A percentile compares a stretch with the other conserved stretches of the same genome.
phyloP scores from a whole-genome alignment of 2,113 vertebrate species.

The Rhizomys pruinosus region DNA sequence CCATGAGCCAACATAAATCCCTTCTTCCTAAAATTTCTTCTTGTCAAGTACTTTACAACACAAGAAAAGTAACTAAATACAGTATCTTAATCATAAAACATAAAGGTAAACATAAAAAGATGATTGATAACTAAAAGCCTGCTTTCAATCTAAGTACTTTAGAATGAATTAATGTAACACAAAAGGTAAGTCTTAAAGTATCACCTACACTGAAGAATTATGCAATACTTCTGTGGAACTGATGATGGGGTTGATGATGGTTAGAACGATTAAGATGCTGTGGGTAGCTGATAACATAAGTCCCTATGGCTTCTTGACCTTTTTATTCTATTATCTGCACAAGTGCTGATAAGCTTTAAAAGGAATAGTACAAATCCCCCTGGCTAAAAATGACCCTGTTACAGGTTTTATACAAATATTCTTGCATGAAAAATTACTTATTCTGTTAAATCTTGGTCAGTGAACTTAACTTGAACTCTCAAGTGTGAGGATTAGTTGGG shows the following conservation, averaged over 20 bases:
- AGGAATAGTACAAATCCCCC: not conserved
- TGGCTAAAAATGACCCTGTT: not conserved
- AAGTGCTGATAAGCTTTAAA: not conserved
- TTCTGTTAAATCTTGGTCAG: not conserved
- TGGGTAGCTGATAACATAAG: not conserved
- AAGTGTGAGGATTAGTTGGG: not conserved
- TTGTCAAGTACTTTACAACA: not conserved
- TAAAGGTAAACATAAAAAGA: conserved; percentile 41
- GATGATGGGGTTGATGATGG: not conserved
- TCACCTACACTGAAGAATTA: not conserved
- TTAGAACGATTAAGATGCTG: not conserved
- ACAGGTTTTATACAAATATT: conserved; percentile 12
- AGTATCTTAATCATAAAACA: not conserved
- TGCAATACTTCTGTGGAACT: not conserved
- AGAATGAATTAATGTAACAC: not conserved
- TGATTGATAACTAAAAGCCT: not conserved
- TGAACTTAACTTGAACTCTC: conserved; percentile 38
- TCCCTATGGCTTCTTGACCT: not conserved
- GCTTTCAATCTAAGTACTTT: conserved; percentile 29
- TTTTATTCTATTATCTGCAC: not conserved
- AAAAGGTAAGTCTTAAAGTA: not conserved
- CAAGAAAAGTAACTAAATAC: not conserved
- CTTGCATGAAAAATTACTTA: conserved; percentile 36
- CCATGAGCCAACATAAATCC: not conserved
- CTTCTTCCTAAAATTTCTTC: not conserved